phyloP scores from a whole-genome alignment of 2,888 invertebrate genomes.

The Prenolepis imparis region DNA sequence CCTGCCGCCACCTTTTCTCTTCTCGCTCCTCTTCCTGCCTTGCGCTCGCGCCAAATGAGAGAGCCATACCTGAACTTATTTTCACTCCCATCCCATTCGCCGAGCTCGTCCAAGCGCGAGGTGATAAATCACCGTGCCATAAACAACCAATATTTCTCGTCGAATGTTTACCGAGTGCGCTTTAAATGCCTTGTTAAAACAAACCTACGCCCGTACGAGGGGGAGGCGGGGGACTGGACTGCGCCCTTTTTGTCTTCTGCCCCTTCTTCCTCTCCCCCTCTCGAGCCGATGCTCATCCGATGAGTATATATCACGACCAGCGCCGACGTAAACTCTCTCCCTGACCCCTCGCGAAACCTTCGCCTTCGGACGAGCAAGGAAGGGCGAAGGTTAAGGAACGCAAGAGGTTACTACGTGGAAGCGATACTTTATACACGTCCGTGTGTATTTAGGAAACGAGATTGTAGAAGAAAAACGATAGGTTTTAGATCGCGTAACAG shows the following conservation, averaged over 20 bases:
- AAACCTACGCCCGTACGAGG: constrained; percentile 84
- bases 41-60: constrained; percentile 65
- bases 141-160: constrained; percentile 86
- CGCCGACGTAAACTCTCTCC: constrained; percentile 74
- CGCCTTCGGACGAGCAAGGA: constrained; percentile 62
- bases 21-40: background rate
- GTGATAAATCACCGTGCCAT: constrained; percentile 86
- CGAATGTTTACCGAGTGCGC: constrained; percentile 86
- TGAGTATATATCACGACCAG: constrained; percentile 76
- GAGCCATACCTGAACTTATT: constrained; percentile 80
- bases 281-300: constrained; percentile 58
- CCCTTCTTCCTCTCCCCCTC: constrained; percentile 40
- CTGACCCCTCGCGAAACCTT: constrained; percentile 74
- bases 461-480: constrained; percentile 30
- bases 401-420: constrained; percentile 59
- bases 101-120: constrained; percentile 78
- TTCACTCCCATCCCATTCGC: constrained; percentile 74
- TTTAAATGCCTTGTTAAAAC: constrained; percentile 86
- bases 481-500: background rate
- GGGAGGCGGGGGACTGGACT: constrained; percentile 55
- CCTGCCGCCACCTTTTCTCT: no score
- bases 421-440: constrained; percentile 47
- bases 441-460: constrained; percentile 42
- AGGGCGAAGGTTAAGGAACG: constrained; percentile 60
- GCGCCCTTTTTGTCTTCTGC: constrained; percentile 74